These are phyloP conservation scores for Choristoneura rosaceana DNA, from an alignment of 2,888 invertebrate genomes.

Conservation along the genomic window DNA sequence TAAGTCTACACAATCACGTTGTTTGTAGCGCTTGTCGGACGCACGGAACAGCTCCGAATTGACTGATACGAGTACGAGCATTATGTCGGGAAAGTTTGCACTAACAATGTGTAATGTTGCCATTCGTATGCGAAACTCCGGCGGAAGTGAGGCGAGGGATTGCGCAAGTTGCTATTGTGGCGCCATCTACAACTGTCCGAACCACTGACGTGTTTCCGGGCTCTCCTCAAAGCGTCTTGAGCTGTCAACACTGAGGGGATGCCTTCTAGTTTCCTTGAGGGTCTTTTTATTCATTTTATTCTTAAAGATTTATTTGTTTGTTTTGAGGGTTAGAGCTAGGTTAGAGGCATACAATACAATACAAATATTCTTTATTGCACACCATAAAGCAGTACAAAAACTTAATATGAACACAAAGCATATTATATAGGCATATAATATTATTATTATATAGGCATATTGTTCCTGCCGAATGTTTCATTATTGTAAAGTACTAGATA, in stretches of 20 bases:
- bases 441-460: too few species aligned
- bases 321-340: conserved; percentile 22
- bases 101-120: conserved; percentile 83
- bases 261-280: conserved; percentile 78
- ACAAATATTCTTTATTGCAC: too few species aligned
- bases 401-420: too few species aligned
- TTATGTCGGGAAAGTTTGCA: conserved; percentile 79
- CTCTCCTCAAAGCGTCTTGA: conserved; percentile 82
- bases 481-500: too few species aligned
- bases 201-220: conserved; percentile 80
- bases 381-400: too few species aligned
- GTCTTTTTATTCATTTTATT: conserved; percentile 75
- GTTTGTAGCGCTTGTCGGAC: conserved; percentile 24
- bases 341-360: too few species aligned
- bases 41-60: conserved; percentile 22
- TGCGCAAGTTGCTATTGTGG: conserved; percentile 77
- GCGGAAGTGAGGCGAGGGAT: conserved; percentile 69
- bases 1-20: conserved; percentile 21
- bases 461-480: too few species aligned
- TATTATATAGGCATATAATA: too few species aligned
- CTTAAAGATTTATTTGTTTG: conserved; percentile 73
- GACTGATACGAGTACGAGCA: conserved; percentile 61
- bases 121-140: conserved; percentile 82
- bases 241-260: conserved; percentile 78
- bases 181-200: conserved; percentile 81